phyloP scores from a whole-genome alignment of 1,140 invertebrate genomes.

The Magallana angulata region DNA sequence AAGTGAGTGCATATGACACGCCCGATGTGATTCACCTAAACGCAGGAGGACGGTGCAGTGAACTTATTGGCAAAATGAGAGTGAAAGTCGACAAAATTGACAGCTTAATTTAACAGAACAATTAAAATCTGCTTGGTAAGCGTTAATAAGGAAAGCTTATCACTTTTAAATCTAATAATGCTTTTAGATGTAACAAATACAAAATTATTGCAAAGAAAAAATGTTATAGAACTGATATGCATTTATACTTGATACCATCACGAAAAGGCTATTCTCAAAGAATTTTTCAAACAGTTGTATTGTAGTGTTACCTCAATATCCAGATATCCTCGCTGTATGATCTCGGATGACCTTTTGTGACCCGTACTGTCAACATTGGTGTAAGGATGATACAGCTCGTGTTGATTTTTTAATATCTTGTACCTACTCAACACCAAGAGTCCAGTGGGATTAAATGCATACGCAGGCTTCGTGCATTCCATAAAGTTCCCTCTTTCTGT shows the following conservation, averaged over 20 bases:
- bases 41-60: background rate
- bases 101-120: too few species aligned
- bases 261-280: too few species aligned
- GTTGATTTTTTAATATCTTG: background rate
- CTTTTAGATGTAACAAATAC: too few species aligned
- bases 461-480: background rate
- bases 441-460: conserved; percentile 26
- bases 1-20: conserved; percentile 5
- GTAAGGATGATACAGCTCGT: background rate
- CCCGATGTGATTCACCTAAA: conserved; percentile 18
- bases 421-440: background rate
- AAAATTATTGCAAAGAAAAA: too few species aligned
- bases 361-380: background rate
- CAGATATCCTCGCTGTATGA: conserved; percentile 8
- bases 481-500: background rate
- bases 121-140: too few species aligned
- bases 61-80: too few species aligned
- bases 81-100: too few species aligned
- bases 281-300: too few species aligned
- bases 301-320: background rate
- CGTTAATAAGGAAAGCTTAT: too few species aligned
- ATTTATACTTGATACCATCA: too few species aligned
- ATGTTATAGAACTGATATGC: too few species aligned
- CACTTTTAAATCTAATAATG: too few species aligned
- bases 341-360: background rate